phyloP scores from a whole-genome alignment of 2,113 vertebrate genomes.

The Zingel zingel region DNA sequence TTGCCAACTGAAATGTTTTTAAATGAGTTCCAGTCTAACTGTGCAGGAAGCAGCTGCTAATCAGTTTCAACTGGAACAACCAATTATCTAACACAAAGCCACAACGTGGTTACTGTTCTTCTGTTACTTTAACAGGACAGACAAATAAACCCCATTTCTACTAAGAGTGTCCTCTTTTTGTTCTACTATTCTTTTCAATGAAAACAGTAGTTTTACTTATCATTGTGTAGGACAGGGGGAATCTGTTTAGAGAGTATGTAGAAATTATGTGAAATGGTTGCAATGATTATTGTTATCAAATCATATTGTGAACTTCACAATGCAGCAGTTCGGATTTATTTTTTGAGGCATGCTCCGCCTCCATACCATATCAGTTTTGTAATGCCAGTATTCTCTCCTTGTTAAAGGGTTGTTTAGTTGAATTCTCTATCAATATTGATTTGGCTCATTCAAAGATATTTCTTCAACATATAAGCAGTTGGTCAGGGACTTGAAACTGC shows the following conservation, averaged over 20 bases:
- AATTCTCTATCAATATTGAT: neutral
- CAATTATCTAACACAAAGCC: slow-evolving; percentile 9
- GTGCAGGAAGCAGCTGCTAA: neutral
- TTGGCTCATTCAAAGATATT: neutral
- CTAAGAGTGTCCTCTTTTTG: neutral
- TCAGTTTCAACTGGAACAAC: slow-evolving; percentile 10
- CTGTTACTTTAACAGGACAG: neutral
- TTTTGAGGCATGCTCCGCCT: neutral
- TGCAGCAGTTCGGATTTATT: neutral
- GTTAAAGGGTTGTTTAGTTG: neutral
- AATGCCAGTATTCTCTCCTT: neutral
- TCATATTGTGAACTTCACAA: neutral
- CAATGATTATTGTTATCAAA: neutral
- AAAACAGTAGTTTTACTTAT: neutral
- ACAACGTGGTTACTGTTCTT: neutral
- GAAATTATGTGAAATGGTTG: neutral
- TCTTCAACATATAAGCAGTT: neutral
- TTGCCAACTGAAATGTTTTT: neutral
- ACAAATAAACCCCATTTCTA: slow-evolving; percentile 45
- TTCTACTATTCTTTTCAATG: neutral
- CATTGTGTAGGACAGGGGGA: neutral
- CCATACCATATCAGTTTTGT: neutral
- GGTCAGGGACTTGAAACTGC: too few species aligned
- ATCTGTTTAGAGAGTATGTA: neutral
- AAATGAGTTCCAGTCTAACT: neutral